A percentile compares a stretch with the other conserved stretches of the same genome.
Evolutionary conservation across 1,140 invertebrate genomes (phyloP).

Genomic region (Sycophaga agraensis): DNA sequence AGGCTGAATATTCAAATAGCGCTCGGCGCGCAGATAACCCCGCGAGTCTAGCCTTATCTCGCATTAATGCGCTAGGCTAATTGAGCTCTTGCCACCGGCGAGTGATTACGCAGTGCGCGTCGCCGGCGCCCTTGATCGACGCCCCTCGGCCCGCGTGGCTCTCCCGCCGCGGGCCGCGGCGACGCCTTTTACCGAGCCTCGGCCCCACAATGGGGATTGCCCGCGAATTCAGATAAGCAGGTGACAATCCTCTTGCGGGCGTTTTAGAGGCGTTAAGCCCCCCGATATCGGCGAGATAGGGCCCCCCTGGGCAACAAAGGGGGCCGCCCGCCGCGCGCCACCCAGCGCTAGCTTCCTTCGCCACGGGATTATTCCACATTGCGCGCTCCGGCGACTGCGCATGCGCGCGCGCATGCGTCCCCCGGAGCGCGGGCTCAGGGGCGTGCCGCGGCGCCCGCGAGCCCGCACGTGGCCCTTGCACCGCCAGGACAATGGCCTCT

Average conservation of each 20-base stretch:
- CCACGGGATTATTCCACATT: constrained; percentile 39
- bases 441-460: constrained; percentile 17
- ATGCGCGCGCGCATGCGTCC: constrained; percentile 34
- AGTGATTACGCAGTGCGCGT: no score
- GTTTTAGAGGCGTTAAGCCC: constrained; percentile 45
- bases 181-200: no score
- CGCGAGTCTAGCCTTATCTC: no score
- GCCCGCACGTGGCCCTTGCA: not conserved
- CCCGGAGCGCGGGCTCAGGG: constrained; percentile 28
- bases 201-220: constrained; percentile 32
- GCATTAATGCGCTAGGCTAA: no score
- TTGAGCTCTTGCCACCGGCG: no score
- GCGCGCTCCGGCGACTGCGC: constrained; percentile 35
- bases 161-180: no score
- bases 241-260: constrained; percentile 56
- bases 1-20: no score
- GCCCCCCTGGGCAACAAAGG: constrained; percentile 40
- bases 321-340: constrained; percentile 43
- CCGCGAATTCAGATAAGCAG: constrained; percentile 47
- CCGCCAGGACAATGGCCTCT: constrained; percentile 3
- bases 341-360: constrained; percentile 44
- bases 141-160: not conserved
- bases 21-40: no score
- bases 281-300: constrained; percentile 38
- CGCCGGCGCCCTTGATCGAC: not conserved